A percentile compares a stretch with the other conserved stretches of the same genome.
These are phyloP conservation scores for Lophotis ruficrista DNA, from an alignment of 2,113 vertebrate species.

Conservation along the genomic window DNA sequence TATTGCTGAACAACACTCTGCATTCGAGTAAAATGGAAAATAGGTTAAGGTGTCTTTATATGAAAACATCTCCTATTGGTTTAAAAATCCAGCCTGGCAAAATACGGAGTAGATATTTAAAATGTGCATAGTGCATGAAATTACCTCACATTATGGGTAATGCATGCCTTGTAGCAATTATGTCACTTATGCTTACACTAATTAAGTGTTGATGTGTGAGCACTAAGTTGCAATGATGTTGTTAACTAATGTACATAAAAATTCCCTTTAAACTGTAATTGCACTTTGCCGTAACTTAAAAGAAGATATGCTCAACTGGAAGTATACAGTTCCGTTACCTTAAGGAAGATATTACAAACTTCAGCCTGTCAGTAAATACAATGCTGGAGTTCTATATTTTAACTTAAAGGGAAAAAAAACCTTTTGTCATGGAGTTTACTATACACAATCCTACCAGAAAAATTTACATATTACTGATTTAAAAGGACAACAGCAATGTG, in stretches of 20 bases:
- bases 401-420: neutral
- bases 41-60: constrained; percentile 38
- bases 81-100: constrained; percentile 73
- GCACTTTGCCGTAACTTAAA: constrained; percentile 73
- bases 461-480: neutral
- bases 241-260: constrained; percentile 86
- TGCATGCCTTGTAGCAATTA: constrained; percentile 84
- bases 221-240: constrained; percentile 81
- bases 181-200: constrained; percentile 83
- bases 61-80: constrained; percentile 71
- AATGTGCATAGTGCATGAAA: constrained; percentile 82
- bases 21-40: neutral
- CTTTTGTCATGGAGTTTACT: neutral
- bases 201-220: constrained; percentile 86
- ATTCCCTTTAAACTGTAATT: constrained; percentile 83
- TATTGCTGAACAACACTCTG: neutral
- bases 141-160: constrained; percentile 82
- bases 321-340: constrained; percentile 26
- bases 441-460: neutral
- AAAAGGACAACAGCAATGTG: neutral
- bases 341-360: constrained; percentile 31
- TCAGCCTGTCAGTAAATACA: neutral
- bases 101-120: constrained; percentile 78
- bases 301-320: constrained; percentile 60
- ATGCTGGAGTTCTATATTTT: neutral